Base-by-base conservation (phyloP, 2,797 vertebrate species). In the Pseudomugil tenellus region DNA sequence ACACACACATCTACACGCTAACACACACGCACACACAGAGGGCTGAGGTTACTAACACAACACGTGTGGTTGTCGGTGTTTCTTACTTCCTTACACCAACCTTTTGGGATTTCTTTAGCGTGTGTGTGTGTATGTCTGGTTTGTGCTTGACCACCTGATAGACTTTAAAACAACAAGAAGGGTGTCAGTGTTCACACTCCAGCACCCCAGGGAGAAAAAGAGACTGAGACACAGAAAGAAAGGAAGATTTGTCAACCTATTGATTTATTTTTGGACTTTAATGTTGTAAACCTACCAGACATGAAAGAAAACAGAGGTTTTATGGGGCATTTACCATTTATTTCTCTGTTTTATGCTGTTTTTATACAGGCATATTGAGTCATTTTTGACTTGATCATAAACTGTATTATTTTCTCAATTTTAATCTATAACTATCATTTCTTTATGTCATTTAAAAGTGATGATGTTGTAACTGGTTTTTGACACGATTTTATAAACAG, bases 31-130 rank as follows among this genome's bases (percentile, higher is more conserved):
- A 41, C 54, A 58, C 67, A 63, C 72, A 67, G 48, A 79, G 81
- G 82, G 88, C 83, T 90, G 89, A 87, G 90, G 87, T 93, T 92
- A 92, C 90, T 89, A 90, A 91, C 88, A 90, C 88, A 92, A 87
- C 88, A 90, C 83, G 80, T 83, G 88, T 58, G 81, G 70, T 74
- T 76, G 76, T 77, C 61, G 29, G 67, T 81, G 84, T 88, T 88
- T 86, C 83, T 86, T 70, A 64, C 86, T 87, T 70, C 83, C 83
- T 72, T 69, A 81, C 67, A 67, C 67, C 53, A 9, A 57, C 41
- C 77, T 67, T 59, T 74, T 68, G 87, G 85, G 87, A 85, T 63
- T 79, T 76, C 56, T 67, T 41, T 52, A 8, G 4, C 60, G 65
- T 65, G 49, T 63, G 49, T 74, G 62, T 72, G 66, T 68, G 57